Percentiles rank a stretch among this genome's conserved stretches.
phyloP scores from a whole-genome alignment of 2,113 vertebrate species.

The Rhea pennata region DNA sequence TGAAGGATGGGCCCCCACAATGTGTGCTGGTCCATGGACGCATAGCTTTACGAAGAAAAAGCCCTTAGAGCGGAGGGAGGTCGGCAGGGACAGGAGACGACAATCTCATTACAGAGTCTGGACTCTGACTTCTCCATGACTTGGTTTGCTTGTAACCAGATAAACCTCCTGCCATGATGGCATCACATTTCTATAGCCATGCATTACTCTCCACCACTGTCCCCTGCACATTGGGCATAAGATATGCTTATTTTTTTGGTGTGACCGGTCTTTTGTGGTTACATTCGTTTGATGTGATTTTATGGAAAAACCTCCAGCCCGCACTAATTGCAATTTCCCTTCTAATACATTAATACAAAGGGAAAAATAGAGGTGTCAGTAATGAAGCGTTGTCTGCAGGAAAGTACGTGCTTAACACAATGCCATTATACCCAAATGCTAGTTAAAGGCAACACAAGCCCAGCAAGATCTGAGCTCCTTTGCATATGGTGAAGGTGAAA shows the following conservation, averaged over 20 bases:
- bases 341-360: not conserved
- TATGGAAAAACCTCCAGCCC: not conserved
- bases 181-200: not conserved
- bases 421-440: not conserved
- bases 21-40: rapidly evolving
- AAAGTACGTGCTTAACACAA: not conserved
- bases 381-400: not conserved
- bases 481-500: not conserved
- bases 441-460: conserved; percentile 29
- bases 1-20: not conserved
- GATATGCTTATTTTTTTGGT: not conserved
- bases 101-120: not conserved
- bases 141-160: not conserved
- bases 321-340: not conserved
- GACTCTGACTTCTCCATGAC: not conserved
- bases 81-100: not conserved
- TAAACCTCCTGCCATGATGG: not conserved
- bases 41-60: not conserved
- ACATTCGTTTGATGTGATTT: not conserved
- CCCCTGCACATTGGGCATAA: not conserved
- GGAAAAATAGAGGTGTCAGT: not conserved
- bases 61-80: not conserved
- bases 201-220: rapidly evolving
- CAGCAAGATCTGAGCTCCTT: not conserved
- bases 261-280: not conserved